phyloP scores from a whole-genome alignment of 2,797 vertebrate genomes.

The Remorina albescens region DNA sequence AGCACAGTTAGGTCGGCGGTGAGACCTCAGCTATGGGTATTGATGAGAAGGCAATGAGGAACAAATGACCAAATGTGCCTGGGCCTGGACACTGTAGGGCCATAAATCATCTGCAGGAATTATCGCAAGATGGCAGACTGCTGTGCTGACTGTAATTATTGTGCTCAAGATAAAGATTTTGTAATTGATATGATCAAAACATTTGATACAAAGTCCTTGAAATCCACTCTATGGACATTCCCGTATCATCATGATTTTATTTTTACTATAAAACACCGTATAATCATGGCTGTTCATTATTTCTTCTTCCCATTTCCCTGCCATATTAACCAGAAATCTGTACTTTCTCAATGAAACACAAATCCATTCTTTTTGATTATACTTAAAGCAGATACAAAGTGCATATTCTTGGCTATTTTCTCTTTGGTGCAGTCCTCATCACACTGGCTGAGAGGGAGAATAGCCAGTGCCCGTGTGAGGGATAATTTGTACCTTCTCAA shows the following conservation, averaged over 20 bases:
- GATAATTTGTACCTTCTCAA: conserved; percentile 99
- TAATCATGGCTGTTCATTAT: conserved; percentile 50
- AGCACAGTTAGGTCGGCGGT: conserved; percentile 71
- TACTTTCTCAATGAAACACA: conserved; percentile 67
- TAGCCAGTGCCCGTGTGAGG: conserved; percentile 92
- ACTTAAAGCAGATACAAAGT: conserved; percentile 73
- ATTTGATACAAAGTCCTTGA: conserved; percentile 37
- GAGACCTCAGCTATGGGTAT: conserved; percentile 76
- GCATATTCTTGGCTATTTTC: conserved; percentile 79
- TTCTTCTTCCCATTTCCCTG: conserved; percentile 35
- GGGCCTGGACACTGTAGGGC: conserved; percentile 58
- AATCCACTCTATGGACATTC: conserved; percentile 16
- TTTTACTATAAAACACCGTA: conserved; percentile 25
- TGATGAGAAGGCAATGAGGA: conserved; percentile 70
- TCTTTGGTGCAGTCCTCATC: conserved; percentile 75
- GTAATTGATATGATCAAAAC: conserved; percentile 27
- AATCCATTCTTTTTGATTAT: conserved; percentile 70
- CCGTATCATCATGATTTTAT: conserved; percentile 33
- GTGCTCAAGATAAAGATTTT: conserved; percentile 38
- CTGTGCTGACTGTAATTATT: conserved; percentile 49
- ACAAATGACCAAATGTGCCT: conserved; percentile 67
- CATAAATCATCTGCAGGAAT: conserved; percentile 48
- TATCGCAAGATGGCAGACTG: conserved; percentile 55
- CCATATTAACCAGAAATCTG: conserved; percentile 62
- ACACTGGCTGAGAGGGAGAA: conserved; percentile 83